Percentiles rank a stretch among this genome's conserved stretches.
phyloP scores from a whole-genome alignment of 2,113 vertebrate species.

The Turnix velox region DNA sequence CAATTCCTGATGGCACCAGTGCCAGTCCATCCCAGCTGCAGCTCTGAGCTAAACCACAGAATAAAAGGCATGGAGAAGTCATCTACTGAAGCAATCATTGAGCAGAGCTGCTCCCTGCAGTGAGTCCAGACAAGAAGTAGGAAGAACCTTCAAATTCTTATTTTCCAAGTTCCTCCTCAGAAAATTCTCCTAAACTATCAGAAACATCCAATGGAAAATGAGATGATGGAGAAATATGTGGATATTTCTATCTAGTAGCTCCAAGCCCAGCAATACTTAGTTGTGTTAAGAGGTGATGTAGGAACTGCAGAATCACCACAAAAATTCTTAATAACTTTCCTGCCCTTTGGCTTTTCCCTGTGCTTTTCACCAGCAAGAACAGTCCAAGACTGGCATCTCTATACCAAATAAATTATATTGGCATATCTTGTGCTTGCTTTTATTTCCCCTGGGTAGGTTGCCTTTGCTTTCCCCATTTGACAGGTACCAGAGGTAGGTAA shows the following conservation, averaged over 20 bases:
- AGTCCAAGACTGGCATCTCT: neutral
- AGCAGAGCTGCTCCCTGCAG: neutral
- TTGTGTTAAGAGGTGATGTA: neutral
- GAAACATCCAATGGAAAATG: neutral
- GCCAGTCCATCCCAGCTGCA: neutral
- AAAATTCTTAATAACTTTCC: neutral
- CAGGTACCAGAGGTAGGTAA: neutral
- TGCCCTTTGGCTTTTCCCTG: neutral
- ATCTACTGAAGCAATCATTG: accelerated
- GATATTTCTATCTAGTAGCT: neutral
- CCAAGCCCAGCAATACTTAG: neutral
- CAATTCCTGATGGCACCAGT: neutral
- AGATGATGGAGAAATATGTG: neutral
- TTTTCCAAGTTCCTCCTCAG: neutral
- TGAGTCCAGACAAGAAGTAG: accelerated
- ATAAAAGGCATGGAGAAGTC: neutral
- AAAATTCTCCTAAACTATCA: neutral
- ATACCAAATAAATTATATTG: neutral
- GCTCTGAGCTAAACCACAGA: neutral
- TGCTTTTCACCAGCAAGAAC: neutral
- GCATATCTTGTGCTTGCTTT: neutral
- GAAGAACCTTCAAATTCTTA: neutral
- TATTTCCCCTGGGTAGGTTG: neutral
- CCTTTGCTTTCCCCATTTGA: neutral
- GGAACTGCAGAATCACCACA: neutral